phyloP scores from a whole-genome alignment of 1,140 invertebrate genomes.

The Gryllus bimaculatus region DNA sequence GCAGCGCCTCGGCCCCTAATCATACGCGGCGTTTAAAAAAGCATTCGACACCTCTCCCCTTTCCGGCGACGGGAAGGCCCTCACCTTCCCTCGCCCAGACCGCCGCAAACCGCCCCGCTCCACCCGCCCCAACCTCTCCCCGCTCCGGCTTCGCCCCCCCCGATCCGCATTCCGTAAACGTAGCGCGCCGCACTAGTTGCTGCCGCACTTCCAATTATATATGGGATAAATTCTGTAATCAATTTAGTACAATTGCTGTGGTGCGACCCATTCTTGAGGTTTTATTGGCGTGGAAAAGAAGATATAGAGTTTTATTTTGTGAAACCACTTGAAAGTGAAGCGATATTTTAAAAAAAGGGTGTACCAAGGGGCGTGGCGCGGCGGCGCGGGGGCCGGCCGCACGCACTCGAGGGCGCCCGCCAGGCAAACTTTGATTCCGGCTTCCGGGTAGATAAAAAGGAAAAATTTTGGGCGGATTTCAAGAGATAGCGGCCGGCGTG shows the following conservation, averaged over 20 bases:
- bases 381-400: background rate
- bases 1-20: background rate
- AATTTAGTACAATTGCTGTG: slow-evolving; percentile 33
- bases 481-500: slow-evolving; percentile 17
- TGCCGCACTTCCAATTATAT: slow-evolving; percentile 28
- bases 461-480: slow-evolving; percentile 25
- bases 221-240: slow-evolving; percentile 33
- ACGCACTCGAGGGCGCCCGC: slow-evolving; percentile 7
- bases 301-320: slow-evolving; percentile 32
- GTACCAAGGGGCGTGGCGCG: slow-evolving; percentile 20
- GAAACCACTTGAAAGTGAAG: slow-evolving; percentile 29
- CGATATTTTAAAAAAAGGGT: slow-evolving; percentile 31
- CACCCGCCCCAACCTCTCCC: background rate
- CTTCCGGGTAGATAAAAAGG: slow-evolving; percentile 28
- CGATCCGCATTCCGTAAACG: slow-evolving; percentile 9
- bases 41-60: background rate
- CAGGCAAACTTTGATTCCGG: slow-evolving; percentile 30
- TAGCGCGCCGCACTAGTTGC: slow-evolving; percentile 25
- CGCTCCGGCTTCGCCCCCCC: background rate
- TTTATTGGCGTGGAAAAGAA: slow-evolving; percentile 33
- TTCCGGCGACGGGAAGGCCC: too few species aligned
- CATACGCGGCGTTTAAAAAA: slow-evolving; percentile 15
- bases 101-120: background rate
- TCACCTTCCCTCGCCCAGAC: background rate
- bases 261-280: slow-evolving; percentile 28